A percentile compares a stretch with the other conserved stretches of the same genome.
Evolutionary conservation across 2,113 vertebrate species (phyloP).

Genomic region (Chitala chitala): DNA sequence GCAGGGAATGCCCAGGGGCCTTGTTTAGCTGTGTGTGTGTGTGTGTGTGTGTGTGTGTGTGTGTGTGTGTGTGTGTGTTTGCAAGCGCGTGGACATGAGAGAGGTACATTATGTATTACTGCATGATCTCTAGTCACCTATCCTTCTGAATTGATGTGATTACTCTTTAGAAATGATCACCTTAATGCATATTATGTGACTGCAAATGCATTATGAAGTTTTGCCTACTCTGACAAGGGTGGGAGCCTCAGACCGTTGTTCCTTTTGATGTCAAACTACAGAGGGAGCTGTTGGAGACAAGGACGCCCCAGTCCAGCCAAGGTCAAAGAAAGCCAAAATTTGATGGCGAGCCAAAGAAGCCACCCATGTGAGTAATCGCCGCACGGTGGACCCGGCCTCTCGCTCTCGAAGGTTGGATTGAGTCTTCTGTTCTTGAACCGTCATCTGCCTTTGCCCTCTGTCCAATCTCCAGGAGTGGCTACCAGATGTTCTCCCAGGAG

Average conservation of each 20-base stretch:
- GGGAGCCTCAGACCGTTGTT: slow-evolving; percentile 10
- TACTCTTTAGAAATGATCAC: too few species aligned
- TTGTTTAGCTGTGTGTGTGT: background rate
- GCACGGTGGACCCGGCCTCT: too few species aligned
- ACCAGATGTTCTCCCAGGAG: slow-evolving; percentile 78
- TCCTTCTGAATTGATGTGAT: too few species aligned
- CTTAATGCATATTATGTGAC: too few species aligned
- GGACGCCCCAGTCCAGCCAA: slow-evolving; percentile 35
- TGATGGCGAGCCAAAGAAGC: slow-evolving; percentile 72
- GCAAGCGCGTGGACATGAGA: too few species aligned
- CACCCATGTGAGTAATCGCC: slow-evolving; percentile 55
- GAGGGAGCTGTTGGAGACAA: slow-evolving; percentile 67
- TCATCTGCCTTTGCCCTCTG: background rate
- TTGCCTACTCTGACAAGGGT: background rate
- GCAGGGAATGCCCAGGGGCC: too few species aligned
- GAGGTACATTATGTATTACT: too few species aligned
- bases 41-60: background rate
- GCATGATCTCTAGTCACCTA: too few species aligned
- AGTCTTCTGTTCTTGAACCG: background rate
- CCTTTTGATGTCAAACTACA: slow-evolving; percentile 36
- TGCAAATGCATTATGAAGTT: background rate
- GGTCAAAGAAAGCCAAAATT: slow-evolving; percentile 67
- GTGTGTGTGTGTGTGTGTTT: background rate
- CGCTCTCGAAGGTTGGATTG: slow-evolving; percentile 22
- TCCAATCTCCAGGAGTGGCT: slow-evolving; percentile 61